Evolutionary conservation across 2,797 vertebrate genomes (phyloP), one percentile per base, ranked within the genome.

Genomic region (Leptatherina wallacei): DNA sequence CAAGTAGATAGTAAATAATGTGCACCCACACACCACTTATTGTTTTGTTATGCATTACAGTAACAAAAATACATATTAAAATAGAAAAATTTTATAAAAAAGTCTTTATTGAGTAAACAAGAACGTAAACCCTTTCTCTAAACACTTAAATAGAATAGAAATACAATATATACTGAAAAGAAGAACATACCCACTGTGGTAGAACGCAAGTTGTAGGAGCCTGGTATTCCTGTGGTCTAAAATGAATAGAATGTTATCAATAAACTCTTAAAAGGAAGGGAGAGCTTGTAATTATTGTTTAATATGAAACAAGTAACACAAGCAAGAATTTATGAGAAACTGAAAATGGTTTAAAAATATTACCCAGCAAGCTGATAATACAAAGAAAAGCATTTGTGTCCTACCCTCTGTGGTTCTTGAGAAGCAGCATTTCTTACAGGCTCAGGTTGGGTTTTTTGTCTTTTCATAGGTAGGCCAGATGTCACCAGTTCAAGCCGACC

Each of bases 171-270:
- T 9, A 27, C 24, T 20, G 10, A 49, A 49, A 22, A 49, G 44
- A 49, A 10, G 9, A 44, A 16, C 16, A 22, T 81, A 91, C 89
- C 89, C 77, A 61, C 62, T 61, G 80, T 71, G 78, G 80, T 55
- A 30, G 86, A 1, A 11, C 73, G 75, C 3, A 85, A 40, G 49
- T 68, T 89, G 71, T 85, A 89, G 1, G 62, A 69, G 62, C 38
- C 59, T 16, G 75, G 38, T 56, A 51, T 60, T 42, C 72, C 83
- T 35, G 73, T 27, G 22, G 55, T 55, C 91, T 93, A 69, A 29
- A 75, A 81, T 3, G 54, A 77, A 63, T 12, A 71, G 62, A 3
- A 60, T 0, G 6, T 64, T 36, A 82, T n/a, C 11, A 29, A 69
- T 2, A 67, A 10, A 59, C 12, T 2, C 30, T 54, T n/a, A 30